A percentile compares a stretch with the other conserved stretches of the same genome.
Conservation (phyloP, 2,113 vertebrate genomes). For the Oncorhynchus mykiss region DNA sequence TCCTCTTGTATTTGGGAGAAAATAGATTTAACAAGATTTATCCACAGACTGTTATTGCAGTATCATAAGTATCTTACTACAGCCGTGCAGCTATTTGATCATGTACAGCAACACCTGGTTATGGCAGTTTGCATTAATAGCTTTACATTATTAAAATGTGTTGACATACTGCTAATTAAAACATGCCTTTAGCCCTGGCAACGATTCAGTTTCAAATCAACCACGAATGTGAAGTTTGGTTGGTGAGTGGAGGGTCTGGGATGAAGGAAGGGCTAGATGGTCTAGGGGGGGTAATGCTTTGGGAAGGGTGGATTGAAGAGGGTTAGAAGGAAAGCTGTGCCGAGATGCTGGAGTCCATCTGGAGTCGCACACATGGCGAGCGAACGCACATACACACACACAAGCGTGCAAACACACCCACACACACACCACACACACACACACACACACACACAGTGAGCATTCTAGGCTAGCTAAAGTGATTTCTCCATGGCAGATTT, state of each 20-base stretch:
- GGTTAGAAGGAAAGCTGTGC: not conserved
- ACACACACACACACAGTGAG: slow-evolving; percentile 25
- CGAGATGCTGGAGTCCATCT: not conserved
- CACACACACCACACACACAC: not conserved
- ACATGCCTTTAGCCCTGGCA: not conserved
- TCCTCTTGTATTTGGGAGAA: too few species aligned
- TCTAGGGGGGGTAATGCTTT: not conserved
- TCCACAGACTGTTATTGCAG: not conserved
- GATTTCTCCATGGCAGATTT: slow-evolving; percentile 61
- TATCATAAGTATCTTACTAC: too few species aligned
- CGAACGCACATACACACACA: slow-evolving; percentile 22
- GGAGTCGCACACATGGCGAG: not conserved
- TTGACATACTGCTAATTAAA: not conserved
- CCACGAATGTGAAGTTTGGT: not conserved
- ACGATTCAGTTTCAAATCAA: not conserved
- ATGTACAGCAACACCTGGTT: not conserved
- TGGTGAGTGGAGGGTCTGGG: not conserved
- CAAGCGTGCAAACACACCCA: slow-evolving; percentile 6
- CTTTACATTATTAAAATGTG: not conserved
- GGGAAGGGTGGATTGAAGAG: not conserved
- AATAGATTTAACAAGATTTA: not conserved
- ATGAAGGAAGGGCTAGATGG: not conserved
- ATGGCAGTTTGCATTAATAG: not conserved
- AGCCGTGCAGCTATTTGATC: not conserved
- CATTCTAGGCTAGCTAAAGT: slow-evolving; percentile 54